Conservation (phyloP, 2,888 invertebrate species). For the Nomada fabriciana region DNA sequence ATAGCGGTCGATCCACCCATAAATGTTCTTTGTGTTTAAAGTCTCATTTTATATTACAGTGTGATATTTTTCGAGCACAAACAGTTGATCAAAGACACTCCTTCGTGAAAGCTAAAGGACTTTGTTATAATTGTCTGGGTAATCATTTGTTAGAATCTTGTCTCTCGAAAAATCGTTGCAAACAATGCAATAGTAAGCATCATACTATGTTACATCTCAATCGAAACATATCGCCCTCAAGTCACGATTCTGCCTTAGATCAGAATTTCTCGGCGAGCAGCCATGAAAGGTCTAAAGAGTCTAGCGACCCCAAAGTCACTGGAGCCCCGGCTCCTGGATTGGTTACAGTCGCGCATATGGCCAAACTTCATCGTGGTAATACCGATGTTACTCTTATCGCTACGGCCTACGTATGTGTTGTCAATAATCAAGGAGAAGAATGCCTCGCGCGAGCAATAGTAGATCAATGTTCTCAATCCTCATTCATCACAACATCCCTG, state of each 20-base stretch:
- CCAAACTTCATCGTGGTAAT: too few relatives aligned
- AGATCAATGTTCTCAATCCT: neutral
- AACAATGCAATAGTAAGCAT: neutral
- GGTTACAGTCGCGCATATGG: neutral
- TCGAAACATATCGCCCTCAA: neutral
- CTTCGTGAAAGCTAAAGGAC: too few relatives aligned
- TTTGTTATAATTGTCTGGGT: slow-evolving; percentile 2
- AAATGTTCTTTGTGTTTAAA: neutral
- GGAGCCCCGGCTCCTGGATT: neutral
- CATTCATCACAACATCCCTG: neutral
- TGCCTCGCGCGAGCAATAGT: neutral
- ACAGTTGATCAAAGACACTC: neutral
- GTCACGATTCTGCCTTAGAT: neutral
- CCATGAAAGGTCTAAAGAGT: neutral
- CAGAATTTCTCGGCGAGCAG: neutral
- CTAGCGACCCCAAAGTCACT: neutral
- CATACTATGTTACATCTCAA: neutral
- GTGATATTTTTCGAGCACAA: neutral
- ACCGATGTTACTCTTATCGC: neutral
- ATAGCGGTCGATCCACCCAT: too few relatives aligned
- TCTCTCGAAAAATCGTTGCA: neutral
- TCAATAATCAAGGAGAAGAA: neutral
- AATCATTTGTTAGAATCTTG: neutral
- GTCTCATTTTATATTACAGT: neutral
- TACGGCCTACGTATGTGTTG: neutral